These are phyloP conservation scores for Trypoxylus dichotomus DNA, from an alignment of 1,140 invertebrate species.

Conservation along the genomic window DNA sequence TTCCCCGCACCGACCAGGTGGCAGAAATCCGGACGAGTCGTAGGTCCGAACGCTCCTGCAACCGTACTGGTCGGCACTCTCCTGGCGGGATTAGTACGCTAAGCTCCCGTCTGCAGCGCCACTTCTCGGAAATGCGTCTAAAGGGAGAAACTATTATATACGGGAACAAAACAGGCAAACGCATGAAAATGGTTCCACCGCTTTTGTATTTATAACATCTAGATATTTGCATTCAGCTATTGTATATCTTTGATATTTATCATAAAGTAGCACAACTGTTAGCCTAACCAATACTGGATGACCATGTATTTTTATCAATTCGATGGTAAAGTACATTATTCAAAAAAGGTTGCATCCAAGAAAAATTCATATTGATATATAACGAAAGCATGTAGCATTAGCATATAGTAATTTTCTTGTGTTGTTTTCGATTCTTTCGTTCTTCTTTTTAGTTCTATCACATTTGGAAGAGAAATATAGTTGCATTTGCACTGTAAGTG, in stretches of 20 bases:
- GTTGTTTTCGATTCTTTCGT: too few relatives aligned
- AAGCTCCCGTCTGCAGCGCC: conserved; percentile 19
- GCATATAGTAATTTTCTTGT: too few relatives aligned
- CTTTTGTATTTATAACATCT: background rate
- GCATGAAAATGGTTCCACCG: background rate
- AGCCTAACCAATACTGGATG: background rate
- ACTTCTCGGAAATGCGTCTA: conserved; percentile 15
- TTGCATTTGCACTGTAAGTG: too few relatives aligned
- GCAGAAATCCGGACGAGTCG: conserved; percentile 19
- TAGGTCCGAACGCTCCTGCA: conserved; percentile 21
- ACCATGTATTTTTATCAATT: too few relatives aligned
- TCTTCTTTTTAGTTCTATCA: too few relatives aligned
- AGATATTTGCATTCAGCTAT: background rate
- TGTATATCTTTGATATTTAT: background rate
- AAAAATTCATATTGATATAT: too few relatives aligned
- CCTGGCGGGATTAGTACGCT: conserved; percentile 17
- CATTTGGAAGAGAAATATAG: too few relatives aligned
- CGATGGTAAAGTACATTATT: too few relatives aligned
- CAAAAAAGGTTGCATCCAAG: too few relatives aligned
- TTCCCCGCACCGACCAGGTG: background rate
- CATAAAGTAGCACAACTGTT: background rate
- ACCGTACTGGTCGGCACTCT: conserved; percentile 13
- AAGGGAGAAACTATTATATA: background rate
- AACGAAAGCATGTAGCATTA: too few relatives aligned
- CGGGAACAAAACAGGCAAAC: background rate